phyloP scores from a whole-genome alignment of 2,888 invertebrate genomes.

The Hoplodrina ambigua region DNA sequence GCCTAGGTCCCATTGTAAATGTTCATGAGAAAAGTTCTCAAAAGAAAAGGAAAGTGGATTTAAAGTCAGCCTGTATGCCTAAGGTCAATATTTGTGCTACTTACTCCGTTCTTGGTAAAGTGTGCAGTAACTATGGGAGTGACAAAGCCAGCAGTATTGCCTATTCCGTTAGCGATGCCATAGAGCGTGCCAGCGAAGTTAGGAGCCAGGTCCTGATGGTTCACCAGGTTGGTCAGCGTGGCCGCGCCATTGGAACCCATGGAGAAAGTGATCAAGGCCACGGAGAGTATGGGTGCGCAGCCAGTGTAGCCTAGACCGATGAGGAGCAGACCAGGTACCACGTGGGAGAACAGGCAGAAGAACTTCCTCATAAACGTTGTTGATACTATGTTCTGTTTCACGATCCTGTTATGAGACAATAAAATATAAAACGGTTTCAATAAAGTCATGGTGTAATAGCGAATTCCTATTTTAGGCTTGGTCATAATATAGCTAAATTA shows the following conservation, averaged over 20 bases:
- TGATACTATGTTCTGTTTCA: slow-evolving; percentile 84
- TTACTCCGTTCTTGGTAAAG: slow-evolving; percentile 90
- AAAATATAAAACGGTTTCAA: background rate
- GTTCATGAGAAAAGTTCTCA: no score
- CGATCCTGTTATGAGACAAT: slow-evolving; percentile 80
- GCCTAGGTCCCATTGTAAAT: no score
- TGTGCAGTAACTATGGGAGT: slow-evolving; percentile 93
- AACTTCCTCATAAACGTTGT: slow-evolving; percentile 91
- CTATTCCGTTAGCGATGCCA: slow-evolving; percentile 94
- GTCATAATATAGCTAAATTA: background rate
- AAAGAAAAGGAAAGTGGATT: no score
- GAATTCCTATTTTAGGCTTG: background rate
- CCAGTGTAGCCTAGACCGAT: slow-evolving; percentile 91
- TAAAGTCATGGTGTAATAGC: no score
- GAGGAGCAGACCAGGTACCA: slow-evolving; percentile 88
- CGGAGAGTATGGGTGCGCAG: slow-evolving; percentile 91
- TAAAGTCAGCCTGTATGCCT: background rate
- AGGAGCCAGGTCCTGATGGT: slow-evolving; percentile 94
- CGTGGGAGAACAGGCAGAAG: slow-evolving; percentile 92
- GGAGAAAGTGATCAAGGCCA: slow-evolving; percentile 92
- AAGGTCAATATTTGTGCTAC: slow-evolving; percentile 56
- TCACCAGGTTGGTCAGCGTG: slow-evolving; percentile 91
- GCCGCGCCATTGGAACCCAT: slow-evolving; percentile 92
- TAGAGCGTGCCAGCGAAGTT: slow-evolving; percentile 94
- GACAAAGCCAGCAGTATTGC: slow-evolving; percentile 93